Evolutionary conservation across 1,140 invertebrate species (phyloP).

Genomic region (Microplitis demolitor): DNA sequence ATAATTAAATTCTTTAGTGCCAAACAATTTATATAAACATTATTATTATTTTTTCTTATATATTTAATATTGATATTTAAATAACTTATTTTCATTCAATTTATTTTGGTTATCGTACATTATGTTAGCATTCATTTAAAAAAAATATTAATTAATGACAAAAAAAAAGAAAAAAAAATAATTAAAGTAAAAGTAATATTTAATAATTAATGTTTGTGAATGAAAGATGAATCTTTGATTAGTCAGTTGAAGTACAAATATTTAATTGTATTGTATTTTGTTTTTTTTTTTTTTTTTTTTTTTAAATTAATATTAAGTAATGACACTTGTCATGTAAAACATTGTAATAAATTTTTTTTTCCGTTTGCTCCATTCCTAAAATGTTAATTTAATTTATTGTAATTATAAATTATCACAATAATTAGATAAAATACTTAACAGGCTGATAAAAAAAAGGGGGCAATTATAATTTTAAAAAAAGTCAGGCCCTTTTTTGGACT

Average conservation of each 20-base stretch:
- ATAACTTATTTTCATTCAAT: not conserved
- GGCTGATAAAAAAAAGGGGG: slow-evolving; percentile 25
- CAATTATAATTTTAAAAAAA: slow-evolving; percentile 20
- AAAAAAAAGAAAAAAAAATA: slow-evolving; percentile 31
- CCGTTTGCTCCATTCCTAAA: slow-evolving; percentile 52
- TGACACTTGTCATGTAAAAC: slow-evolving; percentile 40
- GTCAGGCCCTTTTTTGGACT: not conserved
- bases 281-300: slow-evolving; percentile 43
- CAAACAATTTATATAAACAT: slow-evolving; percentile 31
- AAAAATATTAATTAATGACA: not conserved
- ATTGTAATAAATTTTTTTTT: slow-evolving; percentile 30
- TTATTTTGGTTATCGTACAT: not conserved
- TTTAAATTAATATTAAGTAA: too few species aligned
- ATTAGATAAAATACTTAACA: slow-evolving; percentile 46
- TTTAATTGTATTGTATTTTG: slow-evolving; percentile 58
- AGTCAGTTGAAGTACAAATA: slow-evolving; percentile 64
- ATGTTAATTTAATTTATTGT: slow-evolving; percentile 5
- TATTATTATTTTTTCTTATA: not conserved
- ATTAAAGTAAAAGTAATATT: slow-evolving; percentile 24
- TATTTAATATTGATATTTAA: not conserved
- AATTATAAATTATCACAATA: slow-evolving; percentile 26
- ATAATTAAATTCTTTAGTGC: slow-evolving; percentile 49
- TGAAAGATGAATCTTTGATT: slow-evolving; percentile 47
- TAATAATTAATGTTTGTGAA: not conserved
- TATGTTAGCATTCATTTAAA: not conserved